A percentile compares a stretch with the other conserved stretches of the same genome.
phyloP scores from a whole-genome alignment of 2,113 vertebrate species.

The Dryoscopus gambensis region DNA sequence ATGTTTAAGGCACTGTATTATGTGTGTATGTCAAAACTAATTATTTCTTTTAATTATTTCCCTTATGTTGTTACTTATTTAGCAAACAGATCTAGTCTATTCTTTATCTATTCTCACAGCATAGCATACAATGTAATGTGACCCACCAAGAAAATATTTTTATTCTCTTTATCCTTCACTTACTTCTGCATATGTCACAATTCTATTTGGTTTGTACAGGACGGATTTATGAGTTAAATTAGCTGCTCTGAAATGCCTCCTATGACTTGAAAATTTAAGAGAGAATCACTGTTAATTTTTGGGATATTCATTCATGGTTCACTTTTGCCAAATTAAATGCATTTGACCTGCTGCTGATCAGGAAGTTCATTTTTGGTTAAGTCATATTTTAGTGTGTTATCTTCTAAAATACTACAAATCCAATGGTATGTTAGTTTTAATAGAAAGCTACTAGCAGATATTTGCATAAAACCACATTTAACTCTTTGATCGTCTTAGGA shows the following conservation, averaged over 20 bases:
- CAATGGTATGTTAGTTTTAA: background rate
- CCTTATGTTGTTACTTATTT: background rate
- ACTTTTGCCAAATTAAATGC: background rate
- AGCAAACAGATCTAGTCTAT: background rate
- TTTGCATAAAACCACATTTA: background rate
- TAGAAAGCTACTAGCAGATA: background rate
- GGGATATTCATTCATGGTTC: background rate
- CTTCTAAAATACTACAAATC: background rate
- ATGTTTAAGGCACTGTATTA: background rate
- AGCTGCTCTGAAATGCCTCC: background rate
- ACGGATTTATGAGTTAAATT: background rate
- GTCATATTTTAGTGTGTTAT: background rate
- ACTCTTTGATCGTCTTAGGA: background rate
- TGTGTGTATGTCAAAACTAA: background rate
- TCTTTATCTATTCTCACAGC: background rate
- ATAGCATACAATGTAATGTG: background rate
- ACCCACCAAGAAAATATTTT: background rate
- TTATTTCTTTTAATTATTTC: background rate
- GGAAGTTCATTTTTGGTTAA: background rate
- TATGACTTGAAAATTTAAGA: background rate
- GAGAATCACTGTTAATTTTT: background rate
- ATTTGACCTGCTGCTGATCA: background rate
- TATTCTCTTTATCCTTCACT: background rate
- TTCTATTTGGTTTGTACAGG: background rate
- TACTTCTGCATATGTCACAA: background rate